Conservation (phyloP, 1,140 invertebrate genomes). For the Campodea augens region DNA sequence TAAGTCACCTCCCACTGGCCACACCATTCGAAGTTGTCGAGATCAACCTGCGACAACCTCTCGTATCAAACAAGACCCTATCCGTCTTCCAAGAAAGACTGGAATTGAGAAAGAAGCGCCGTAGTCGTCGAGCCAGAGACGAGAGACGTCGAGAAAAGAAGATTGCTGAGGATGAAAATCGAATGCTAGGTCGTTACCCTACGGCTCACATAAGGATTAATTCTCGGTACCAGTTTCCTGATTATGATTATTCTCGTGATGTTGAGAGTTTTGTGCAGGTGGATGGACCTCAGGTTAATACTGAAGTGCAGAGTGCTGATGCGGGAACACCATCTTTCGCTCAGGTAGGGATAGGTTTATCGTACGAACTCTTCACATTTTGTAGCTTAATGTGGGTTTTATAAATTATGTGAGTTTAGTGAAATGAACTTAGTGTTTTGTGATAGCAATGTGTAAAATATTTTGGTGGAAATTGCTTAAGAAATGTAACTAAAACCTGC, state of each 20-base stretch:
- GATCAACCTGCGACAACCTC: slow-evolving; percentile 49
- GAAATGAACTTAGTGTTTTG: too few species aligned
- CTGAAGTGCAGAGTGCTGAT: neutral
- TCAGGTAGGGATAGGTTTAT: neutral
- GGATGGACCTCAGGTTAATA: neutral
- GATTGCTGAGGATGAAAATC: slow-evolving; percentile 48
- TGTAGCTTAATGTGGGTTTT: too few species aligned
- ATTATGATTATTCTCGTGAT: too few species aligned
- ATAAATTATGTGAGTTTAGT: too few species aligned
- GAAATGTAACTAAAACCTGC: too few species aligned
- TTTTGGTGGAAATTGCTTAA: too few species aligned
- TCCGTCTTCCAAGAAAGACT: slow-evolving; percentile 46
- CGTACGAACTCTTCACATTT: too few species aligned
- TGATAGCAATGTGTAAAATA: too few species aligned
- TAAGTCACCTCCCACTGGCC: slow-evolving; percentile 73
- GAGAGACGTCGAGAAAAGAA: slow-evolving; percentile 47
- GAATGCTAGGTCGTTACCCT: slow-evolving; percentile 40
- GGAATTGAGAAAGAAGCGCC: slow-evolving; percentile 34
- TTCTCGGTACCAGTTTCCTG: slow-evolving; percentile 44
- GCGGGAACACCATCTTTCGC: neutral
- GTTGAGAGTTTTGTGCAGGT: neutral
- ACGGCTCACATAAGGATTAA: slow-evolving; percentile 35
- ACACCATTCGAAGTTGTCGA: slow-evolving; percentile 81
- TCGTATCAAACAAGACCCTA: slow-evolving; percentile 44
- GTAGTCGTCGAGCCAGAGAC: slow-evolving; percentile 40